Conservation (phyloP, 1,140 invertebrate species). For the Bactericera cockerelli region DNA sequence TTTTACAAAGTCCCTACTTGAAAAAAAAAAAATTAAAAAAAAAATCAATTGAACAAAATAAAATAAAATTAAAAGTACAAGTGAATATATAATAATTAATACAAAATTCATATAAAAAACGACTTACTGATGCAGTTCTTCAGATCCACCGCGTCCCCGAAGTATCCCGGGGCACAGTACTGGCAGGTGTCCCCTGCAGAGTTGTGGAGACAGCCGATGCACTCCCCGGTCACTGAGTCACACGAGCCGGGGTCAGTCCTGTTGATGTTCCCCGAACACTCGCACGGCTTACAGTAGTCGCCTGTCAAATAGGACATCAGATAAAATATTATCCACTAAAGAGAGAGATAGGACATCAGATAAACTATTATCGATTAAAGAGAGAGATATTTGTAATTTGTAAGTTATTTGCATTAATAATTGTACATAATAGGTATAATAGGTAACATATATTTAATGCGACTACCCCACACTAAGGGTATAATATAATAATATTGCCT, state of each 20-base stretch:
- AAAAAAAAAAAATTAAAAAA: too few species aligned
- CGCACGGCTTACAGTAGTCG: conserved; percentile 70
- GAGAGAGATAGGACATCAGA: too few species aligned
- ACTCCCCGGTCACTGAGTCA: conserved; percentile 75
- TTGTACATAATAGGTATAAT: too few species aligned
- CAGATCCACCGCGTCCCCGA: conserved; percentile 73
- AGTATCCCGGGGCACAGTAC: conserved; percentile 75
- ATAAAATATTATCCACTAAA: conserved; percentile 15
- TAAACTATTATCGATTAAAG: neutral
- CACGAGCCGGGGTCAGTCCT: conserved; percentile 60
- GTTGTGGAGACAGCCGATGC: conserved; percentile 77
- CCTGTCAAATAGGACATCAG: conserved; percentile 31
- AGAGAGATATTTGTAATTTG: neutral
- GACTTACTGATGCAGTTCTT: conserved; percentile 72
- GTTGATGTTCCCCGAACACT: conserved; percentile 88
- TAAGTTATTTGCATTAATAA: too few species aligned
- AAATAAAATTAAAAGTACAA: too few species aligned
- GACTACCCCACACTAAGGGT: too few species aligned
- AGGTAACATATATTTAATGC: too few species aligned
- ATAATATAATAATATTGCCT: too few species aligned
- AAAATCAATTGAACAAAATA: too few species aligned
- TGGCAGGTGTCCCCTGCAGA: conserved; percentile 78
- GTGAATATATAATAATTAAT: too few species aligned
- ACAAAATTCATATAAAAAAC: too few species aligned
- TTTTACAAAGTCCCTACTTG: too few species aligned